A percentile compares a stretch with the other conserved stretches of the same genome.
These are phyloP conservation scores for Neocrepidodera transversa DNA, from an alignment of 2,888 invertebrate species.

Conservation along the genomic window DNA sequence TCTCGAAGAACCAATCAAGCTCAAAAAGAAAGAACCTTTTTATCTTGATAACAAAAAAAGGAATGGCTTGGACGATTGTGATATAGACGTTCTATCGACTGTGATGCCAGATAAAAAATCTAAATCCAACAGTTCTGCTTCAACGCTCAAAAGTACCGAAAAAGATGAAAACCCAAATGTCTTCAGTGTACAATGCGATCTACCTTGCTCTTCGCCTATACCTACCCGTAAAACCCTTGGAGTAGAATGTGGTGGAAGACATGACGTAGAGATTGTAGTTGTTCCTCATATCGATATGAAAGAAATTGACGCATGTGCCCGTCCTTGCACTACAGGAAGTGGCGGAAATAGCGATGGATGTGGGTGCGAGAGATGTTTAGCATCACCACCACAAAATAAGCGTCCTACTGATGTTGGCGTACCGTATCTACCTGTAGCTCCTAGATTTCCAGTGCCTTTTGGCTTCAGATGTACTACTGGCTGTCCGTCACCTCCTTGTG, in stretches of 20 bases:
- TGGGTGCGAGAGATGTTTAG: not conserved
- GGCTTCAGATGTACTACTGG: not conserved
- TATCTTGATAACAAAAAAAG: not conserved
- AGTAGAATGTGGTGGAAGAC: not conserved
- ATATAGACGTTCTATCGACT: not conserved
- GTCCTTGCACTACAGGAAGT: not conserved
- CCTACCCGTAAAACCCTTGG: not conserved
- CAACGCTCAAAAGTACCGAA: not conserved
- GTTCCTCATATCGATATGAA: not conserved
- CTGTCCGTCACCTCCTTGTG: not conserved
- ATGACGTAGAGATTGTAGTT: slow-evolving; percentile 1
- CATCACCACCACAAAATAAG: slow-evolving; percentile 1
- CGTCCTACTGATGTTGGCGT: not conserved
- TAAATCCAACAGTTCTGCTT: too few species aligned
- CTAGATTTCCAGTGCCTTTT: not conserved
- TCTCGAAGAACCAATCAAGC: not conserved
- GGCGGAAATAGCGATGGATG: too few species aligned
- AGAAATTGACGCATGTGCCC: not conserved
- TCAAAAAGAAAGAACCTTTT: slow-evolving; percentile 2
- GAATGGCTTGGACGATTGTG: not conserved
- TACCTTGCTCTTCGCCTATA: not conserved
- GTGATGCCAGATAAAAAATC: not conserved
- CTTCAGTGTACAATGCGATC: not conserved
- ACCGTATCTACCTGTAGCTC: not conserved
- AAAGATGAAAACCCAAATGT: not conserved